Evolutionary conservation across 1,140 invertebrate species (phyloP), one percentile per base, ranked within the genome.

Genomic region (Leptopilina clavipes): DNA sequence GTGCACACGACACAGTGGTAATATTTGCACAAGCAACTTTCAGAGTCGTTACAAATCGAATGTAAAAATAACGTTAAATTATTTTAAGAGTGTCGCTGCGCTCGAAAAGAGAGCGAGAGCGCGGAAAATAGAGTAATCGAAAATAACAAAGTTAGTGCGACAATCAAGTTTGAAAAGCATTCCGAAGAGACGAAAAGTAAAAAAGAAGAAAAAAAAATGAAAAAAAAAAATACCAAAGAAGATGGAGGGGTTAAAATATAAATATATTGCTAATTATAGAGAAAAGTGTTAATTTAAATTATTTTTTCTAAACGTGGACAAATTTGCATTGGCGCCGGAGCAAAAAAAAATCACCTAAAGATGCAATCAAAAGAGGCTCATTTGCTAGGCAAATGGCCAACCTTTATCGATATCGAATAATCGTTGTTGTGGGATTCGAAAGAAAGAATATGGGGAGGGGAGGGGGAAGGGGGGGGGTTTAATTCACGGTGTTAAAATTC

Each of bases 401-500:
- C 25, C 25, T 52, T n/a, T 65, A 37, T 65, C 25, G 59, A n/a
- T 65, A 31, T 65, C 65, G 56, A 77, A 76, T 76, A 79, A 76
- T 48, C 22, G 25, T 6, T 14, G 31, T n/a, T n/a, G 44, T 8
- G 65, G 71, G 48, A 52, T 45, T 11, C 70, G 19, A 17, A 70
- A 31, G 25, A 31, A 5, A 2, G 25, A 31, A 5, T 2, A 31
- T 1, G 25, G 25, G 1, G 25, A 5, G 25, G 25, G 25, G 25
- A 31, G 25, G 5, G 25, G 25, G 5, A 31, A 31, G 25, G 25
- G 25, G 59, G 76, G 72, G 78, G 74, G 56, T 56, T 77, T 79
- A 76, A 82, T 79, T 75, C 71, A 71, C 75, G 31, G 76, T 76
- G 71, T 70, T 74, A 72, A 75, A 78, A 73, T 74, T 81, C 76